Conservation (phyloP, 35 echinoderm and acorn worm species). For the Apostichopus californicus region DNA sequence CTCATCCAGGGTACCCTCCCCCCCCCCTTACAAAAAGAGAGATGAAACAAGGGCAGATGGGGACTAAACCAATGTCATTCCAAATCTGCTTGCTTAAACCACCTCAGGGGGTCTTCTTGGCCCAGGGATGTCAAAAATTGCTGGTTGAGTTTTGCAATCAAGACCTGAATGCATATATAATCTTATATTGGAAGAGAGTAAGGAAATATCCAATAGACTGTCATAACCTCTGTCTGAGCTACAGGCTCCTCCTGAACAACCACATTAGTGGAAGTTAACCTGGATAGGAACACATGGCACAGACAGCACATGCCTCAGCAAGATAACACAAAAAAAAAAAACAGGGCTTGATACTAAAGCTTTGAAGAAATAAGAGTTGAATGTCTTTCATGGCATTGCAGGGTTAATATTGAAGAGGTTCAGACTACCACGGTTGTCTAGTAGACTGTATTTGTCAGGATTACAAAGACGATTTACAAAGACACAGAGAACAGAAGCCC, state of each 20-base stretch:
- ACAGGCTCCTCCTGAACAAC: neutral
- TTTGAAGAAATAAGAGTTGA: neutral
- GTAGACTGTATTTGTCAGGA: neutral
- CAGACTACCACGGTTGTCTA: neutral
- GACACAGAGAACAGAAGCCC: too few relatives aligned
- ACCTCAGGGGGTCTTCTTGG: neutral
- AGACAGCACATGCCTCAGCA: neutral
- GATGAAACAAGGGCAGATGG: neutral
- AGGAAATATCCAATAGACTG: neutral
- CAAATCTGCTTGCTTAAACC: neutral
- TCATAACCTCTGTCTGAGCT: neutral
- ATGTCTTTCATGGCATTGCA: too few relatives aligned
- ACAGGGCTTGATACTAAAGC: neutral
- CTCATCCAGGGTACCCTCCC: neutral
- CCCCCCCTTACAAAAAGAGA: neutral
- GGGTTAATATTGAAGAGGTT: too few relatives aligned
- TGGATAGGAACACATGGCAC: conserved; percentile 1
- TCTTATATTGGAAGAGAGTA: neutral
- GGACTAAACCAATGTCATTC: neutral
- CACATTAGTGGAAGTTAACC: neutral
- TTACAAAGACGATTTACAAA: too few relatives aligned
- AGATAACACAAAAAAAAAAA: neutral
- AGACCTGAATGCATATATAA: neutral
- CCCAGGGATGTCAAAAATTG: neutral
- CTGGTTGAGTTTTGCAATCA: neutral